Evolutionary conservation across 2,797 vertebrate genomes (phyloP), one percentile per base, ranked within the genome.

Genomic region (Pipistrellus pygmaeus): DNA sequence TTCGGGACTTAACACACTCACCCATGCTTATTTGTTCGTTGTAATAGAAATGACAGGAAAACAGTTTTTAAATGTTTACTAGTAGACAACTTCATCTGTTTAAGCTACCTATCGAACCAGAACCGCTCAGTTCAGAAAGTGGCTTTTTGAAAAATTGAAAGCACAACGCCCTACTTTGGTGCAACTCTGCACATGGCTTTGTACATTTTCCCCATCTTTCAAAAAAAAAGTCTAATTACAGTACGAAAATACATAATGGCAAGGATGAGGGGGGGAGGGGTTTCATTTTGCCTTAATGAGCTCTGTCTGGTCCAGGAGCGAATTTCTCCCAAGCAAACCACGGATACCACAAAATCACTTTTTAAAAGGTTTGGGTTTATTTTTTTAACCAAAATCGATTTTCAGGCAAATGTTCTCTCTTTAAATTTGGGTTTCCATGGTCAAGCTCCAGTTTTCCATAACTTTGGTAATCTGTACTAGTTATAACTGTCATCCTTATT

Each of bases 351-450:
- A 89, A 71, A 90, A 90, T 85, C 51, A 77, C 83, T 93, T 95
- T 89, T 88, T 35, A 60, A 95, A 92, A 88, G 68, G 66, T 83
- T 95, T 77, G 46, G 77, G 11, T 73, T 91, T 95, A 17, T 72
- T 48, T 85, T 93, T 91, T 83, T 10, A 94, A 96, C 75, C 78
- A 90, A 96, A 97, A 95, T 96, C 76, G 72, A 93, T 97, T 94
- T 96, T 73, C 86, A 93, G 69, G 55, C 44, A 93, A 86, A 93
- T 91, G 27, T 13, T 44, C 38, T 87, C 10, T 53, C 88, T 89
- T 76, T 64, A 66, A 85, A 83, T 81, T 88, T 62, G 53, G 30
- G 44, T 38, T 81, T 93, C 64, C 76, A n/a, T 55, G 38, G 68
- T 60, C 57, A 91, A 35, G 8, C 17, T 44, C 35, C 55, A 71